phyloP scores from a whole-genome alignment of 2,888 invertebrate genomes.

The Epistrophe grossulariae region DNA sequence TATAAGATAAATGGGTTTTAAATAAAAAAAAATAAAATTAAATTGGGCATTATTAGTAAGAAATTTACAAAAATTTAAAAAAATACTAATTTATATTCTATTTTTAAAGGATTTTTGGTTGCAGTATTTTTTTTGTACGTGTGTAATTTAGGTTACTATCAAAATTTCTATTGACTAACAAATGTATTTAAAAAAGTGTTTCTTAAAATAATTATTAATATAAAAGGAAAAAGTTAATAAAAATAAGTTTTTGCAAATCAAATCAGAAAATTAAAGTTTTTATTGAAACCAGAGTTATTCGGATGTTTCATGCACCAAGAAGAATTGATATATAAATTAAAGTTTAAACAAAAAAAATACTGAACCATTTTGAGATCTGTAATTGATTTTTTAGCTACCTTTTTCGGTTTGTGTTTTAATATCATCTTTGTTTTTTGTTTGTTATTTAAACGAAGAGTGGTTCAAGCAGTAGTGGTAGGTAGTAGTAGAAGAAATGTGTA shows the following conservation, averaged over 20 bases:
- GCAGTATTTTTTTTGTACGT: not conserved
- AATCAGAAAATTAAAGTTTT: too few relatives aligned
- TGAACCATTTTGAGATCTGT: slow-evolving; percentile 17
- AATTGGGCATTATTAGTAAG: slow-evolving; percentile 29
- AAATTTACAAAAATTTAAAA: slow-evolving; percentile 9
- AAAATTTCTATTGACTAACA: too few relatives aligned
- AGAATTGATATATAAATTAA: too few relatives aligned
- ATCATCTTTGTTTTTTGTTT: slow-evolving; percentile 78
- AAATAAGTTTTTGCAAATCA: too few relatives aligned
- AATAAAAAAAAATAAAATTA: slow-evolving; percentile 52
- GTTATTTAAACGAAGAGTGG: slow-evolving; percentile 62
- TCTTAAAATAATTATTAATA: not conserved
- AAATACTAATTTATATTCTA: not conserved
- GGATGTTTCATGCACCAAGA: too few relatives aligned
- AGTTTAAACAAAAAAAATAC: slow-evolving; percentile 16
- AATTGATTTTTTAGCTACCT: slow-evolving; percentile 78
- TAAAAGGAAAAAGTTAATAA: not conserved
- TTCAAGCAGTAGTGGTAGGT: slow-evolving; percentile 63
- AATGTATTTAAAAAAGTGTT: not conserved
- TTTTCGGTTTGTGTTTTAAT: slow-evolving; percentile 78
- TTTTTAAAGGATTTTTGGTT: not conserved
- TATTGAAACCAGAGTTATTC: too few relatives aligned
- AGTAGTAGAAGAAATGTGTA: slow-evolving; percentile 34
- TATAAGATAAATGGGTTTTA: slow-evolving; percentile 43
- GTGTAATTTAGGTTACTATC: too few relatives aligned